Percentiles rank a stretch among this genome's conserved stretches.
phyloP scores from a whole-genome alignment of 2,888 invertebrate genomes.

The Rutpela maculata region DNA sequence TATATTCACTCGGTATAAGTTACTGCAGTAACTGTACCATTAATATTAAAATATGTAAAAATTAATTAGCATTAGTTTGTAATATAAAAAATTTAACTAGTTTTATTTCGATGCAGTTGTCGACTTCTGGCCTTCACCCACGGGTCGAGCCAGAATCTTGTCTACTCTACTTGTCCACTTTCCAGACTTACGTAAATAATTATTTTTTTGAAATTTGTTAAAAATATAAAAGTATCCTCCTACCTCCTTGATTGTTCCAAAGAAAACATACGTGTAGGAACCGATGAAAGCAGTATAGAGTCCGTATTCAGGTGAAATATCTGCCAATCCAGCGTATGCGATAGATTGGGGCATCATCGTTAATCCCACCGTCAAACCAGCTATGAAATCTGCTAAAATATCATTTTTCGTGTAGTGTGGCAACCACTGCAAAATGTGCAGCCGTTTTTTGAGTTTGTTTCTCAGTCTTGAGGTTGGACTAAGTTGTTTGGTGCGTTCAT shows the following conservation, averaged over 20 bases:
- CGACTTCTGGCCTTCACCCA: too few species aligned
- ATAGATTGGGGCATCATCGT: slow-evolving; percentile 96
- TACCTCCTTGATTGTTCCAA: slow-evolving; percentile 90
- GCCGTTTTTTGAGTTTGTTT: slow-evolving; percentile 57
- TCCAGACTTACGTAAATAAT: too few species aligned
- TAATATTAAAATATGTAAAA: too few species aligned
- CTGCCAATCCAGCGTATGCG: slow-evolving; percentile 92
- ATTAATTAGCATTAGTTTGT: too few species aligned
- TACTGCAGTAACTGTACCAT: too few species aligned
- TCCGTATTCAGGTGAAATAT: slow-evolving; percentile 91
- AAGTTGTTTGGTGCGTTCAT: not conserved
- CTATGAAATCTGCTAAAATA: slow-evolving; percentile 88
- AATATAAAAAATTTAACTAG: too few species aligned
- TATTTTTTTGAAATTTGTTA: too few species aligned
- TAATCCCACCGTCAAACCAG: slow-evolving; percentile 91
- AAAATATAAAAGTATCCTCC: too few species aligned
- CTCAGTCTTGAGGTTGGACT: slow-evolving; percentile 32
- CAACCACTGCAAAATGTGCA: slow-evolving; percentile 78
- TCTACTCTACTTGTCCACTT: too few species aligned
- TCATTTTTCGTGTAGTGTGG: slow-evolving; percentile 81
- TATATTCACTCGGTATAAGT: too few species aligned
- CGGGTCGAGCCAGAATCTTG: too few species aligned
- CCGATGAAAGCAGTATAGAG: slow-evolving; percentile 93
- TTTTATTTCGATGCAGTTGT: too few species aligned
- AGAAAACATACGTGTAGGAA: slow-evolving; percentile 90